These are phyloP conservation scores for Apis mellifera DNA, from an alignment of 1,140 invertebrate genomes.

Conservation along the genomic window DNA sequence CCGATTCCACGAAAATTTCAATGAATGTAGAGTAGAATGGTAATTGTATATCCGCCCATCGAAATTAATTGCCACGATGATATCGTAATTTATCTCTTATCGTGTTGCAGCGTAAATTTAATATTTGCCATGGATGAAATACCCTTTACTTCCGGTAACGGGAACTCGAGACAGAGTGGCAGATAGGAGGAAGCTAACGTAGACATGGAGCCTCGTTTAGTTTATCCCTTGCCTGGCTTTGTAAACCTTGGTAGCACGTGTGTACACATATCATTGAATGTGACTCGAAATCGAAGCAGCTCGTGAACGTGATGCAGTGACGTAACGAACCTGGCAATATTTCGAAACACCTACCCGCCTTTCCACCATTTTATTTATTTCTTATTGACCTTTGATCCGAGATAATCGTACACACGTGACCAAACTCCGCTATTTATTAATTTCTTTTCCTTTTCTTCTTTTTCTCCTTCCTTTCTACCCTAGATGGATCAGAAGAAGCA, in stretches of 20 bases:
- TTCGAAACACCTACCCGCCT: neutral
- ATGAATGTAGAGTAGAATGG: no score
- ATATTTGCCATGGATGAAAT: constrained; percentile 23
- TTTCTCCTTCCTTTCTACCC: neutral
- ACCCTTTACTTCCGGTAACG: constrained; percentile 10
- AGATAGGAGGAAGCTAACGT: constrained; percentile 34
- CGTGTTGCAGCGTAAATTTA: constrained; percentile 22
- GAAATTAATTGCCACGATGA: constrained; percentile 1
- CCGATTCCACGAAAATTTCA: neutral
- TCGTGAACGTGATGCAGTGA: constrained; percentile 54
- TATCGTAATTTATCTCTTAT: neutral
- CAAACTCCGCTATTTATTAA: no score
- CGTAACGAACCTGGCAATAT: constrained; percentile 59
- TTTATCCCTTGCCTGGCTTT: constrained; percentile 65
- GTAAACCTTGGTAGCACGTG: constrained; percentile 63
- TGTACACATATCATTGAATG: constrained; percentile 70
- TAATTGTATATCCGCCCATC: neutral
- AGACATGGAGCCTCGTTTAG: constrained; percentile 59
- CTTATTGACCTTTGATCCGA: constrained; percentile 31
- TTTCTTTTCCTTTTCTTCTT: neutral
- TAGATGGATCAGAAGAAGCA: no score
- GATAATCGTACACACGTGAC: neutral
- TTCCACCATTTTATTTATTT: constrained; percentile 42
- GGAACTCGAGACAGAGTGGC: constrained; percentile 13
- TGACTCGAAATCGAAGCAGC: constrained; percentile 69